These are phyloP conservation scores for Silurus aristotelis DNA, from an alignment of 2,797 vertebrate species.

Conservation along the genomic window DNA sequence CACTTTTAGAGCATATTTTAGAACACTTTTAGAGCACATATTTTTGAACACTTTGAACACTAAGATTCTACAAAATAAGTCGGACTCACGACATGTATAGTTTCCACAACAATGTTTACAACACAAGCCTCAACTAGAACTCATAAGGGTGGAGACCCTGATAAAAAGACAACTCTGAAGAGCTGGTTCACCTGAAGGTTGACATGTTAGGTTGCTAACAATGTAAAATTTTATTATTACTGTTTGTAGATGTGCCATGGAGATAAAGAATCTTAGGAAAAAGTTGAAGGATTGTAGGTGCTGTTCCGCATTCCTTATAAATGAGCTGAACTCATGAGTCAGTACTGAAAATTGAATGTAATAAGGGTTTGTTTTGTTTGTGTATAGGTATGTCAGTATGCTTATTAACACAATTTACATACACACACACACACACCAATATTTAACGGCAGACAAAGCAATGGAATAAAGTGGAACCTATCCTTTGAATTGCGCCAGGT, in stretches of 20 bases:
- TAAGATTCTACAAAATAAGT: background rate
- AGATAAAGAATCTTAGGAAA: background rate
- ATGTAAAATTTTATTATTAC: too few relatives aligned
- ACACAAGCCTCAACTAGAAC: background rate
- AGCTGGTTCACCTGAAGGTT: background rate
- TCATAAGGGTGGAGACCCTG: constrained; percentile 9
- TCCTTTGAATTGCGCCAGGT: constrained; percentile 26
- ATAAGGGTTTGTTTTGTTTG: background rate
- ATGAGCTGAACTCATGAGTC: constrained; percentile 13
- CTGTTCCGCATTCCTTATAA: background rate
- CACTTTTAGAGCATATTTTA: background rate
- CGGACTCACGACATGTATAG: background rate
- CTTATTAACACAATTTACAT: background rate
- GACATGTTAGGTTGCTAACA: constrained; percentile 27
- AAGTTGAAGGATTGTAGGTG: background rate
- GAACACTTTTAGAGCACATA: background rate
- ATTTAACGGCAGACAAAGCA: background rate
- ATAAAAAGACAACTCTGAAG: background rate
- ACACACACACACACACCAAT: background rate
- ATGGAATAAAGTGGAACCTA: background rate
- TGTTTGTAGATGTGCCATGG: background rate
- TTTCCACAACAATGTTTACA: constrained; percentile 10
- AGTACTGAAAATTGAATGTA: background rate
- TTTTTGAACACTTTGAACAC: background rate
- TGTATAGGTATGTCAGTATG: background rate